These are phyloP conservation scores for Enteromius unitaeniatus DNA, from an alignment of 2,797 vertebrate species.

Conservation along the genomic window DNA sequence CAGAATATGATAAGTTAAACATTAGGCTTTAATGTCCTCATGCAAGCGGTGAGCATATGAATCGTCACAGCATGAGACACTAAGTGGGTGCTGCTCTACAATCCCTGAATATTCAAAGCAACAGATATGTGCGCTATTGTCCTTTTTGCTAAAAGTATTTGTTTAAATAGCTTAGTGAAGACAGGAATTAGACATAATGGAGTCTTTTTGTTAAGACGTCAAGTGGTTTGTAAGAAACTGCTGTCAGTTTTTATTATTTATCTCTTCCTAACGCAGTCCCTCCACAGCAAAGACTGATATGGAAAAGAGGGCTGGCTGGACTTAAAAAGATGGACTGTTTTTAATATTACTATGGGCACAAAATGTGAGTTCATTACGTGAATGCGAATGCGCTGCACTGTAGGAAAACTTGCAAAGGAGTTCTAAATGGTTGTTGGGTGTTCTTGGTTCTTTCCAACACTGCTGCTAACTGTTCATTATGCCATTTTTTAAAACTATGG, in stretches of 20 bases:
- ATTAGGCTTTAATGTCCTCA: conserved; percentile 47
- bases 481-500: not conserved
- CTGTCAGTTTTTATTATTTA: conserved; percentile 7
- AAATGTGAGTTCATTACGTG: not conserved
- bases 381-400: not conserved
- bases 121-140: conserved; percentile 12
- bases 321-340: conserved; percentile 1
- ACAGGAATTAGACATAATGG: conserved; percentile 10
- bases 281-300: not conserved
- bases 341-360: not conserved
- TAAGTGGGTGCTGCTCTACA: not conserved
- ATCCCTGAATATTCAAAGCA: conserved; percentile 4
- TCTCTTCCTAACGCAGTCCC: not conserved
- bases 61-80: conserved; percentile 43
- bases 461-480: not conserved
- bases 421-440: not conserved
- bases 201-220: conserved; percentile 12
- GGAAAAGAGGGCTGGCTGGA: not conserved
- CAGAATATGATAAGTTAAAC: conserved; percentile 39
- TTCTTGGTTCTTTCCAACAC: not conserved
- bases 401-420: not conserved
- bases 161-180: conserved; percentile 10
- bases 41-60: conserved; percentile 25
- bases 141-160: not conserved
- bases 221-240: conserved; percentile 23